phyloP scores from a whole-genome alignment of 2,888 invertebrate species.

The Agonopterix subpropinquella region DNA sequence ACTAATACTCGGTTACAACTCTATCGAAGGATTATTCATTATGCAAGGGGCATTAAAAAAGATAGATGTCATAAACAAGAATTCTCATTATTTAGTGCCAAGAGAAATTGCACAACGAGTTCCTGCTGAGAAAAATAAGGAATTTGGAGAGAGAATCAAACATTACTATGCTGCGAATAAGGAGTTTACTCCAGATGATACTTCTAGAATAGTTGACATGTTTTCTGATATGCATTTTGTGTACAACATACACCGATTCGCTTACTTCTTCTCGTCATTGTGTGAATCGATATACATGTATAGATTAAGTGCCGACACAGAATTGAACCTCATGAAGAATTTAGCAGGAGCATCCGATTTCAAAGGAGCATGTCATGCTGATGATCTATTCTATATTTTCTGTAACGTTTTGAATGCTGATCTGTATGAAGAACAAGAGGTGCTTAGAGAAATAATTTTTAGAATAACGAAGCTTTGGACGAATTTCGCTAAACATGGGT shows the following conservation, averaged over 20 bases:
- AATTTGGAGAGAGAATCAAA: conserved; percentile 21
- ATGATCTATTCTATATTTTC: too few relatives aligned
- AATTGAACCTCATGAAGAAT: conserved; percentile 41
- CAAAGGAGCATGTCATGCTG: background rate
- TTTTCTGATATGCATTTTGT: conserved; percentile 21
- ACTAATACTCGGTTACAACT: too few relatives aligned
- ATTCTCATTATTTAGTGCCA: conserved; percentile 24
- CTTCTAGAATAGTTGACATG: conserved; percentile 13
- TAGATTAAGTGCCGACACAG: conserved; percentile 20
- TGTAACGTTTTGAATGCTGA: too few relatives aligned
- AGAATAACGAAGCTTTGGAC: too few relatives aligned
- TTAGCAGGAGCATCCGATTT: conserved; percentile 20
- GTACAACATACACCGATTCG: conserved; percentile 22
- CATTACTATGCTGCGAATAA: conserved; percentile 24
- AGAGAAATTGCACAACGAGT: conserved; percentile 20
- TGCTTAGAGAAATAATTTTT: too few relatives aligned
- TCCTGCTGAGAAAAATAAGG: conserved; percentile 12
- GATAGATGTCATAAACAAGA: conserved; percentile 20
- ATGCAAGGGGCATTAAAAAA: conserved; percentile 17
- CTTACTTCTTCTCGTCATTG: conserved; percentile 13
- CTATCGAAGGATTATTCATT: conserved; percentile 12
- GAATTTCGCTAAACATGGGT: conserved; percentile 58
- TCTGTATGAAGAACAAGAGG: too few relatives aligned
- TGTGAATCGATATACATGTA: background rate
- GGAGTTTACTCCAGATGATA: conserved; percentile 18